These are phyloP conservation scores for Tympanoctomys barrerae DNA, from an alignment of 2,797 vertebrate genomes.

Conservation along the genomic window DNA sequence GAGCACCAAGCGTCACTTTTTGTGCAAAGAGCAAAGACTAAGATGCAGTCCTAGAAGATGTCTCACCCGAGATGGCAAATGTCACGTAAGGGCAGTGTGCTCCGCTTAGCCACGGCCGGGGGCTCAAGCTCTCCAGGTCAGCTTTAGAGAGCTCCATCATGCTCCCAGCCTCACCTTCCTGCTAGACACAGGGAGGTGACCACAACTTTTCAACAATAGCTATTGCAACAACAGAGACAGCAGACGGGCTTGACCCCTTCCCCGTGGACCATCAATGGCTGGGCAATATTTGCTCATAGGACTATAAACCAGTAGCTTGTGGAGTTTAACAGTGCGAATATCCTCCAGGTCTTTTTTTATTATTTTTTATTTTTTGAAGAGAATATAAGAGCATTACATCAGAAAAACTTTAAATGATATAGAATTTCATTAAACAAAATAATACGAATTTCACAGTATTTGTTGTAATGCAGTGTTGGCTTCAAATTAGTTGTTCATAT, in stretches of 20 bases:
- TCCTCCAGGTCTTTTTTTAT: not conserved
- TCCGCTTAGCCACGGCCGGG: not conserved
- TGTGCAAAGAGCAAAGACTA: not conserved
- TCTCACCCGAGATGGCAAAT: not conserved
- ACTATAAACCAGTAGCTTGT: not conserved
- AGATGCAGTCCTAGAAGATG: not conserved
- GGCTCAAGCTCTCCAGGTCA: not conserved
- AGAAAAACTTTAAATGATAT: no score
- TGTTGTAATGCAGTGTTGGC: no score
- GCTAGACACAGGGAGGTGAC: not conserved
- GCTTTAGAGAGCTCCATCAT: not conserved
- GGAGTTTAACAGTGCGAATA: not conserved
- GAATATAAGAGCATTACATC: no score
- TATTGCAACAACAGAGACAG: not conserved
- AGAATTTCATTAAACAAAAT: no score
- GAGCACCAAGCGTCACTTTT: not conserved
- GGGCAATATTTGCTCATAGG: not conserved
- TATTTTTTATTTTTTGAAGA: no score
- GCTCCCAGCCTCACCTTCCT: not conserved
- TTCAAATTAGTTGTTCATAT: no score
- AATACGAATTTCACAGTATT: no score
- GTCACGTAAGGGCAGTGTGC: not conserved
- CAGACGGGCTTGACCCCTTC: not conserved
- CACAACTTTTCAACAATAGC: not conserved
- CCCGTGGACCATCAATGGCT: not conserved